Conservation (phyloP, 2,888 invertebrate species). For the Lucinisca nassula region DNA sequence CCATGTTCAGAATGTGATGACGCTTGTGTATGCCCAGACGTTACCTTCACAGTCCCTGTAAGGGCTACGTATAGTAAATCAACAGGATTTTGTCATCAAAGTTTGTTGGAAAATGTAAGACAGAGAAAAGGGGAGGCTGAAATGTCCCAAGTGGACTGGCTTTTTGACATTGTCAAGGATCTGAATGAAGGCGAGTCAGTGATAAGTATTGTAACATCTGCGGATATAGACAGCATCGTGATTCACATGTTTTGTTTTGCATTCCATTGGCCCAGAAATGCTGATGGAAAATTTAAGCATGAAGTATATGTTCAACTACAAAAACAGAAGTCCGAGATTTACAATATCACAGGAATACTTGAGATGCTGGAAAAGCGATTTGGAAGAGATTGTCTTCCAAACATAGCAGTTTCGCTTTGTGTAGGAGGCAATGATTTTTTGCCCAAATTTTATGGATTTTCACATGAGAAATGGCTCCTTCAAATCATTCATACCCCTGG, state of each 20-base stretch:
- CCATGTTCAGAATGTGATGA: neutral
- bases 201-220: constrained; percentile 38
- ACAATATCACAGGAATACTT: constrained; percentile 29
- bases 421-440: constrained; percentile 25
- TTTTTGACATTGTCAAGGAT: neutral
- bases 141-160: constrained; percentile 50
- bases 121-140: neutral
- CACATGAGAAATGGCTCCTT: constrained; percentile 16
- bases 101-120: neutral
- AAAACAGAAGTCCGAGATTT: constrained; percentile 26
- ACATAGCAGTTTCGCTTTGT: neutral
- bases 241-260: constrained; percentile 39
- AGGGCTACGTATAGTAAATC: neutral
- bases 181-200: neutral
- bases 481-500: neutral
- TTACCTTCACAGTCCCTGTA: constrained; percentile 1
- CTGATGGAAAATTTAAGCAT: constrained; percentile 21
- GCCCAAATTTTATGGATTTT: constrained; percentile 4
- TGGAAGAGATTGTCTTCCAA: neutral
- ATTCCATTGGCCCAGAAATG: constrained; percentile 33
- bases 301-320: constrained; percentile 24
- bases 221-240: constrained; percentile 46
- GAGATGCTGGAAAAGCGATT: neutral
- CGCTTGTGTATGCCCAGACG: neutral
- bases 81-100: neutral